A percentile compares a stretch with the other conserved stretches of the same genome.
Evolutionary conservation across 2,888 invertebrate species (phyloP).

Genomic region (Euproctis similis): DNA sequence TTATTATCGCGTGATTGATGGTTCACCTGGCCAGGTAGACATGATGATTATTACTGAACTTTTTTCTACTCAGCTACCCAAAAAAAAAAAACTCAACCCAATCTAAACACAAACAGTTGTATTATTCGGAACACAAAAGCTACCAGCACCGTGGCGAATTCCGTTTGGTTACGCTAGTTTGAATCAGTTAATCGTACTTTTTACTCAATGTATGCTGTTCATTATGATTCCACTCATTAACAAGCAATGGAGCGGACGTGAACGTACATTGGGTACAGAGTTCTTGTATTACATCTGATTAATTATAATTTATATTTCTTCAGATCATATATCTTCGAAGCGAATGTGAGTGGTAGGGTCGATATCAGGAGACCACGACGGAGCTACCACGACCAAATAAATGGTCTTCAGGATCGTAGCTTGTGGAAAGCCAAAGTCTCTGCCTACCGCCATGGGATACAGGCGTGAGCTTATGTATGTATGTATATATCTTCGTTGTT

Average conservation of each 20-base stretch:
- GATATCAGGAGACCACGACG: too few species aligned
- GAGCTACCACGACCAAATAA: too few species aligned
- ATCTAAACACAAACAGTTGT: conserved; percentile 69
- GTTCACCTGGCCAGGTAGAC: conserved; percentile 55
- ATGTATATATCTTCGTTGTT: too few species aligned
- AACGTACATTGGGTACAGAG: conserved; percentile 47
- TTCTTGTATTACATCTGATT: conserved; percentile 45
- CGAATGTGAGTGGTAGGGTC: too few species aligned
- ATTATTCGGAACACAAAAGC: conserved; percentile 61
- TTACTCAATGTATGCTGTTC: conserved; percentile 46
- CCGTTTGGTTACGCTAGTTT: conserved; percentile 69
- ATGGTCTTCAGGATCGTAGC: too few species aligned
- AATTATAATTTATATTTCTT: conserved; percentile 55
- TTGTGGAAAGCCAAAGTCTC: too few species aligned
- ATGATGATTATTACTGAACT: conserved; percentile 47
- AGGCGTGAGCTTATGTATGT: too few species aligned
- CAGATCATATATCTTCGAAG: too few species aligned
- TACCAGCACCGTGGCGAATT: conserved; percentile 58
- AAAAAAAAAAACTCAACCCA: conserved; percentile 52
- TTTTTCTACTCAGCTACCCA: conserved; percentile 26
- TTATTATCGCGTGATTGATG: conserved; percentile 66
- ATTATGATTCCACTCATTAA: conserved; percentile 68
- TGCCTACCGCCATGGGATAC: too few species aligned
- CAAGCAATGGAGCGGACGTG: conserved; percentile 59
- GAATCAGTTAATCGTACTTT: conserved; percentile 69